phyloP scores from a whole-genome alignment of 2,113 vertebrate species.

The Apteryx mantelli region DNA sequence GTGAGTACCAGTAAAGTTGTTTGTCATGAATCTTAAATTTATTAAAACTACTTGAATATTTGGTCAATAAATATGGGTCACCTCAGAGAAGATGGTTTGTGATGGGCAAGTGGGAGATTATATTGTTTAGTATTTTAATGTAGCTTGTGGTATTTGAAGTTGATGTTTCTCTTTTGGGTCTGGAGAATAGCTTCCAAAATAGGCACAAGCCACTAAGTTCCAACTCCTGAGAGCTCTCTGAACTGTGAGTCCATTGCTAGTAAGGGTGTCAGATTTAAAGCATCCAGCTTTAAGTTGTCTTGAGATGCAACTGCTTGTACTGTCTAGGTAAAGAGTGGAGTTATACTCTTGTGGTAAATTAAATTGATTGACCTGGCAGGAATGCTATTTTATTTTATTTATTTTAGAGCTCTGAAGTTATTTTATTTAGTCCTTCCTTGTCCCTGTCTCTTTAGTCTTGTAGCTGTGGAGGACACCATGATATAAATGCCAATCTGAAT shows the following conservation, averaged over 20 bases:
- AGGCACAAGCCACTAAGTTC: background rate
- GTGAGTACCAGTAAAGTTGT: background rate
- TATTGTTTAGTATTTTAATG: background rate
- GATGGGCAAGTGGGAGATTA: background rate
- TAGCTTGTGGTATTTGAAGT: background rate
- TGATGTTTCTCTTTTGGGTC: slow-evolving; percentile 27
- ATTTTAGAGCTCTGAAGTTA: background rate
- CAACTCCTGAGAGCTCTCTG: rapidly evolving
- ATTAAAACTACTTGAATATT: slow-evolving; percentile 4
- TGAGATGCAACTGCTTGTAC: background rate
- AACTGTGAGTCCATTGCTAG: background rate
- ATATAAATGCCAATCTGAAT: background rate
- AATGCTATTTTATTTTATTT: background rate
- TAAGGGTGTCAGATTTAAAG: background rate
- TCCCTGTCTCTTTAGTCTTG: background rate
- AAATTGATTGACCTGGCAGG: background rate
- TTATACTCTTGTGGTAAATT: background rate
- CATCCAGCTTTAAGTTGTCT: background rate
- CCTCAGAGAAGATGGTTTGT: background rate
- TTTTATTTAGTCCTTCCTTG: background rate
- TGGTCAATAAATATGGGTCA: background rate
- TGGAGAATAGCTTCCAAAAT: slow-evolving; percentile 1
- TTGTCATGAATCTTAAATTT: background rate
- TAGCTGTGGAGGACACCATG: background rate
- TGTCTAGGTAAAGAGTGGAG: background rate